Evolutionary conservation across 1,140 invertebrate genomes (phyloP).

Genomic region (Brachionus manjavacas): DNA sequence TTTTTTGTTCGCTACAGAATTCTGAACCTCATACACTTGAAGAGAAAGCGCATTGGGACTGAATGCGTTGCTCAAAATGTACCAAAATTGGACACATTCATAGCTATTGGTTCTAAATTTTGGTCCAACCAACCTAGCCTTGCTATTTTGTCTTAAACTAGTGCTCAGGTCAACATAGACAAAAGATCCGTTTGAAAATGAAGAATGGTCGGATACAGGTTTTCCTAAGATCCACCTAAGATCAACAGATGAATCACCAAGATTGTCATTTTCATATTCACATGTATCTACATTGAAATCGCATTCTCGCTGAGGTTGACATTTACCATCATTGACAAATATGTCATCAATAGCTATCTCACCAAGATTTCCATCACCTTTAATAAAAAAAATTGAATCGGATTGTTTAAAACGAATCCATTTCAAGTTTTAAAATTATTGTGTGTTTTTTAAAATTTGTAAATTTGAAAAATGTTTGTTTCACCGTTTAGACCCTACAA

Average conservation of each 20-base stretch:
- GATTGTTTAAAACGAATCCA: too few relatives aligned
- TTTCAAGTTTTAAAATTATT: too few relatives aligned
- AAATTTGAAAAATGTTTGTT: too few relatives aligned
- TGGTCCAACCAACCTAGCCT: neutral
- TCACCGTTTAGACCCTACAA: too few relatives aligned
- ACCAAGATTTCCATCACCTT: slow-evolving; percentile 16
- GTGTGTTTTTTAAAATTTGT: too few relatives aligned
- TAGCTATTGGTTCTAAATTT: neutral
- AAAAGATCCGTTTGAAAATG: neutral
- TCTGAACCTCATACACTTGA: neutral
- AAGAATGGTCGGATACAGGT: neutral
- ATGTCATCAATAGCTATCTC: slow-evolving; percentile 46
- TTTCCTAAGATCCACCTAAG: neutral
- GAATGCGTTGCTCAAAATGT: neutral
- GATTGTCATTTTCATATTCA: slow-evolving; percentile 45
- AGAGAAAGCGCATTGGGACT: neutral
- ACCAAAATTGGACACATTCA: slow-evolving; percentile 41
- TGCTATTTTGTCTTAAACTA: neutral
- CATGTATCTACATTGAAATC: slow-evolving; percentile 52
- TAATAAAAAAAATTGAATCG: neutral
- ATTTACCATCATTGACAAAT: slow-evolving; percentile 33
- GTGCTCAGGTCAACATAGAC: neutral
- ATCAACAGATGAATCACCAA: neutral
- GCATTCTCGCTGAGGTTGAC: slow-evolving; percentile 46
- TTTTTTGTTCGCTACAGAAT: neutral